Evolutionary conservation across 2,888 invertebrate genomes (phyloP).

Genomic region (Sisyra nigra): DNA sequence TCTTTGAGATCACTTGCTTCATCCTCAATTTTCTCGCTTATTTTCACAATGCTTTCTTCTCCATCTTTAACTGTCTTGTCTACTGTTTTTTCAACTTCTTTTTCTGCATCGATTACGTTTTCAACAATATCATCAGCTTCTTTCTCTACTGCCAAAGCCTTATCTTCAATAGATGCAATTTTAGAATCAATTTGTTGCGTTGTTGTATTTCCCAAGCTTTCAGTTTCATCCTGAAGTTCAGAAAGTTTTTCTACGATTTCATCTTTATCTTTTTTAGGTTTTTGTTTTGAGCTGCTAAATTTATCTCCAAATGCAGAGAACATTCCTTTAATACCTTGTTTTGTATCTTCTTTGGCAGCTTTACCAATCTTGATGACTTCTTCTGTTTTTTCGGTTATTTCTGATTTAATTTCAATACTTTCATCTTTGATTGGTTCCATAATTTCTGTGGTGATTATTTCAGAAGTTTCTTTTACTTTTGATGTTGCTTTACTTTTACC

Average conservation of each 20-base stretch:
- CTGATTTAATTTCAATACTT: background rate
- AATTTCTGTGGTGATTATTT: constrained; percentile 14
- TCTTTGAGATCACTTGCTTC: constrained; percentile 6
- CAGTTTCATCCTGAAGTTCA: background rate
- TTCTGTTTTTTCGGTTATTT: background rate
- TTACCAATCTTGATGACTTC: constrained; percentile 4
- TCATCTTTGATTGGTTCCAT: constrained; percentile 12
- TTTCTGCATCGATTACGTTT: constrained; percentile 4
- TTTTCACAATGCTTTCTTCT: background rate
- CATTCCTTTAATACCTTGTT: constrained; percentile 21
- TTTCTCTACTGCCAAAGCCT: background rate
- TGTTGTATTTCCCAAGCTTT: constrained; percentile 1
- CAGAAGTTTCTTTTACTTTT: constrained; percentile 10
- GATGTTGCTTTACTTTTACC: constrained; percentile 25
- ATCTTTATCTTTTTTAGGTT: background rate
- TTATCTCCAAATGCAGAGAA: constrained; percentile 11
- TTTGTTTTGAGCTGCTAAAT: constrained; percentile 3
- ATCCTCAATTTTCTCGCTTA: background rate
- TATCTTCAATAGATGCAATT: constrained; percentile 8
- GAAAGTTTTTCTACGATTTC: no score
- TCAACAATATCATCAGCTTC: background rate
- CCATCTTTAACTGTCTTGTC: constrained; percentile 2
- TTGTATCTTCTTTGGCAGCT: background rate
- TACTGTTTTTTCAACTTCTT: constrained; percentile 9
- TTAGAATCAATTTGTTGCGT: constrained; percentile 8